phyloP scores from a whole-genome alignment of 2,888 invertebrate species.

The Drosophila phalerata region DNA sequence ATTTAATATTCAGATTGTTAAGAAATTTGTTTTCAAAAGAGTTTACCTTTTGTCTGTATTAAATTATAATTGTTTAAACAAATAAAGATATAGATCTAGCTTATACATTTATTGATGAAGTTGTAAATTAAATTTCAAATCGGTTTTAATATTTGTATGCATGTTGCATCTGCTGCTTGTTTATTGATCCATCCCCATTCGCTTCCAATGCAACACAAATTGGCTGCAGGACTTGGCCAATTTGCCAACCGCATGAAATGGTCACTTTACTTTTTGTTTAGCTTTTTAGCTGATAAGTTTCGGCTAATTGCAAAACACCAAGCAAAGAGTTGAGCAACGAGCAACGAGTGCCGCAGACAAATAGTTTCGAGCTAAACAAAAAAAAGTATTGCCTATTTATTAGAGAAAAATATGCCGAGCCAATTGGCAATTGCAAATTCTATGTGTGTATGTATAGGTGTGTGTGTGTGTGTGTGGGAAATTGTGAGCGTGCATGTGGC shows the following conservation, averaged over 20 bases:
- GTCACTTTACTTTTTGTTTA: neutral
- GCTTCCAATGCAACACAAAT: constrained; percentile 8
- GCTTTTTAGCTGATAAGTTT: constrained; percentile 29
- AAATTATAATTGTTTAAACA: no score
- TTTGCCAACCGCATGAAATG: constrained; percentile 27
- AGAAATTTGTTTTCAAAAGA: no score
- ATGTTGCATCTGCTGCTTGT: neutral
- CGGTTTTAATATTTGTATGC: no score
- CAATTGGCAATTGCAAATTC: constrained; percentile 10
- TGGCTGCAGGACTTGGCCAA: constrained; percentile 5
- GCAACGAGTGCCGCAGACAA: constrained; percentile 40
- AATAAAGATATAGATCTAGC: no score
- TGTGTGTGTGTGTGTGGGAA: constrained; percentile 30
- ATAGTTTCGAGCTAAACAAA: constrained; percentile 22
- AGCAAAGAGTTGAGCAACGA: constrained; percentile 24
- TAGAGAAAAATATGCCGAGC: constrained; percentile 36
- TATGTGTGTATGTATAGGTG: constrained; percentile 7
- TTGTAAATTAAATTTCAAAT: no score
- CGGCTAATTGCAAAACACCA: constrained; percentile 46
- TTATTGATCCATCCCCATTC: neutral
- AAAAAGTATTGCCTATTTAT: constrained; percentile 60
- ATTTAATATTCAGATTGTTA: no score
- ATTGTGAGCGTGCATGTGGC: constrained; percentile 62
- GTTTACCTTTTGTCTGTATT: no score
- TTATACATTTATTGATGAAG: no score